Conservation (phyloP, 2,888 invertebrate genomes). For the Hirudinaria manillensis region DNA sequence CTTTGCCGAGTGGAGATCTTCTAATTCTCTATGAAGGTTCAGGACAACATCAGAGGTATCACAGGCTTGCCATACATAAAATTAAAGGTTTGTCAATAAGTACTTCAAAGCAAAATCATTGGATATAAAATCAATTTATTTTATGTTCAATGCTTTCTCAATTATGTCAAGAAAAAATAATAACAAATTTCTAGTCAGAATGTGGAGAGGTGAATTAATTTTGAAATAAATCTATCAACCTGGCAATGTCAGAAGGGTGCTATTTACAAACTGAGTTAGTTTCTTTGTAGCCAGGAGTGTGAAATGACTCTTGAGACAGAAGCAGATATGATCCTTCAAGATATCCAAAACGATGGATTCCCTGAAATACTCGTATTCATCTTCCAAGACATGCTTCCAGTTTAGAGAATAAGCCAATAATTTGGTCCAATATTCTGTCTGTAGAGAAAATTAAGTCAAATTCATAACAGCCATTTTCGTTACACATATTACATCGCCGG, state of each 20-base stretch:
- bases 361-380: background rate
- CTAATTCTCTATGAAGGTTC: background rate
- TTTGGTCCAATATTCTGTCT: background rate
- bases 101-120: too few relatives aligned
- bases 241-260: background rate
- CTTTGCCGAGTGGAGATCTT: background rate
- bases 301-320: background rate
- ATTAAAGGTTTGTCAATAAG: too few relatives aligned
- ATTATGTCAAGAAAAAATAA: background rate
- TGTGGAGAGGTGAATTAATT: too few relatives aligned
- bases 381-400: slow-evolving; percentile 2
- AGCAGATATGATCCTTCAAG: background rate
- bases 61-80: too few relatives aligned
- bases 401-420: slow-evolving; percentile 1
- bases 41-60: background rate
- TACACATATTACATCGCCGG: too few relatives aligned
- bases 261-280: slow-evolving; percentile 4
- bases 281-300: background rate
- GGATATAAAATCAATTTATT: background rate
- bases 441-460: background rate
- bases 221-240: background rate
- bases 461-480: too few relatives aligned
- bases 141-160: background rate
- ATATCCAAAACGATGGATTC: background rate
- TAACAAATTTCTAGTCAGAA: too few relatives aligned